Evolutionary conservation across 2,888 invertebrate species (phyloP), one percentile per base, ranked within the genome.

Genomic region (Argyra leucocephala): DNA sequence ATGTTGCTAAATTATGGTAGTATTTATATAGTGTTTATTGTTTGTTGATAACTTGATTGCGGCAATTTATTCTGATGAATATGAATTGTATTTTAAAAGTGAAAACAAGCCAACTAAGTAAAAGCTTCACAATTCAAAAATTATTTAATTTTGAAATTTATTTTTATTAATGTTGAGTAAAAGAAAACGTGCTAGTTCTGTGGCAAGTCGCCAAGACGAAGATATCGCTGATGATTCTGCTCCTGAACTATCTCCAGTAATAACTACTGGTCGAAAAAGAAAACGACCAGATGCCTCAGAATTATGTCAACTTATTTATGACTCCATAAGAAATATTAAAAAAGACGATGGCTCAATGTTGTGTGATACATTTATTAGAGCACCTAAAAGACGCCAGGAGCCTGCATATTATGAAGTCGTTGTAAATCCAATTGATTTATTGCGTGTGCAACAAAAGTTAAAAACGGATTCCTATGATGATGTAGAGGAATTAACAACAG

Each of bases 401-500:
- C 93, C 93, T 1, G 88, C 89, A 0, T 93, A 94, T 76, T 93
- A 93, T 78, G 93, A 93, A 81, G 91, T 94, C 57, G 94, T 99
- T 1, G 85, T 88, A 9, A 93, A 93, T 76, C 98, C 98, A 1
- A 98, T 99, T 75, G 98, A 99, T 79, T 83, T 99, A 74, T 81
- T 96, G 9, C 73, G 85, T 81, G 94, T 99, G 3, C 96, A 97
- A 78, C 96, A 96, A 76, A 98, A 97, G 78, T 81, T 98, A 12
- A 96, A 96, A 84, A 96, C 93, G 0, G 97, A 98, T 72, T 96
- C 96, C 65, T 99, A 99, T 78, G 90, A 91, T 71, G 94, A 95
- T 76, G 85, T 97, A 71, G 95, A 96, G 36, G 94, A 96, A 74
- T 82, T 99, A 68, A 88, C 93, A 57, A 84, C 86, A 10, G 98